Evolutionary conservation across 1,140 invertebrate species (phyloP).

Genomic region (Camponotus vicinus): DNA sequence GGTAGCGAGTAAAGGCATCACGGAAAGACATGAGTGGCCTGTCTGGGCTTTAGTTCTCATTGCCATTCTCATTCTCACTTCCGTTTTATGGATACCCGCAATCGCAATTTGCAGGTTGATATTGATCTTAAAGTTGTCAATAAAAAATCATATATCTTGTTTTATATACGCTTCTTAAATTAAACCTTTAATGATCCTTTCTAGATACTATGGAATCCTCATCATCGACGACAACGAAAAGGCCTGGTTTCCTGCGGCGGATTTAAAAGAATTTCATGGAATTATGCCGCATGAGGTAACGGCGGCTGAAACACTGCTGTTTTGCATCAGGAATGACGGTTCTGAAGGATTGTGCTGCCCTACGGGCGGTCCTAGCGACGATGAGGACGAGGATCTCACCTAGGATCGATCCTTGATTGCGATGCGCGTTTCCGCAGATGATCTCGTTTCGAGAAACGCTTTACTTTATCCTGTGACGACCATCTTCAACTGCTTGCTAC

Average conservation of each 20-base stretch:
- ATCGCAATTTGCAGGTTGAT: conserved; percentile 93
- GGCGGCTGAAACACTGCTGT: conserved; percentile 91
- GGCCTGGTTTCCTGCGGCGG: conserved; percentile 96
- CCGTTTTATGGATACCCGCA: conserved; percentile 95
- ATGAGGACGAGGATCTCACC: conserved; percentile 84
- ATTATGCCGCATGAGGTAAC: conserved; percentile 94
- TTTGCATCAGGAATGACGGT: conserved; percentile 94
- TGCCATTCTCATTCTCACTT: conserved; percentile 91
- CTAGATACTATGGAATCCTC: conserved; percentile 91
- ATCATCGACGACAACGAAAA: conserved; percentile 96
- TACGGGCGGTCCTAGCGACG: conserved; percentile 89
- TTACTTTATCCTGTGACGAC: conserved; percentile 48
- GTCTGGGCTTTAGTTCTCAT: conserved; percentile 92
- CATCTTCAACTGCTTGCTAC: conserved; percentile 18
- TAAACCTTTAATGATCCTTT: not conserved
- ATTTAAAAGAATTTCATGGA: conserved; percentile 95
- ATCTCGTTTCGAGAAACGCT: conserved; percentile 61
- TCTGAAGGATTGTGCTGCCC: conserved; percentile 94
- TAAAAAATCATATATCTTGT: not conserved
- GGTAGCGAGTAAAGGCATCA: conserved; percentile 91
- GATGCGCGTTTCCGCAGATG: conserved; percentile 45
- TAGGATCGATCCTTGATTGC: conserved; percentile 75
- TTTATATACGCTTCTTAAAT: not conserved
- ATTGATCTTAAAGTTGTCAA: not conserved
- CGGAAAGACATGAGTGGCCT: conserved; percentile 93